Evolutionary conservation across 2,797 vertebrate species (phyloP).

Genomic region (Gymnothorax javanicus): DNA sequence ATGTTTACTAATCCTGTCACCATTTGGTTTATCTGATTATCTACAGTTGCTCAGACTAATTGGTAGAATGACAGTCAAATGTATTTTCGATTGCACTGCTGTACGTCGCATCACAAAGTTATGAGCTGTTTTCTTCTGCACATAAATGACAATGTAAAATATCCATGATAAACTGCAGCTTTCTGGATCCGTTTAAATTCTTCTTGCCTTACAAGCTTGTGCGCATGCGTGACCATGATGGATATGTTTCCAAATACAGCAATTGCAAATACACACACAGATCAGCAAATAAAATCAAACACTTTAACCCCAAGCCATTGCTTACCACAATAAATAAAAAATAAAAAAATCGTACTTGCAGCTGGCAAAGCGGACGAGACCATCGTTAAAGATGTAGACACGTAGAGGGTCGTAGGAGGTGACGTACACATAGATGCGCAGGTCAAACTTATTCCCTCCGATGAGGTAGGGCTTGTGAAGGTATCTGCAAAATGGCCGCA

Average conservation of each 20-base stretch:
- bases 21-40: too few relatives aligned
- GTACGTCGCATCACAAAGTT: too few relatives aligned
- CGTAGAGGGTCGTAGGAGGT: slow-evolving; percentile 91
- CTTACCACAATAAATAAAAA: background rate
- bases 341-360: slow-evolving; percentile 83
- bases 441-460: slow-evolving; percentile 93
- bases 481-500: slow-evolving; percentile 72
- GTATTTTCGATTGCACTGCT: too few relatives aligned
- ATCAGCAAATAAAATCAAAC: background rate
- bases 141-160: too few relatives aligned
- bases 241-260: background rate
- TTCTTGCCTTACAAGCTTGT: too few relatives aligned
- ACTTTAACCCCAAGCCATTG: background rate
- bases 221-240: too few relatives aligned
- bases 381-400: slow-evolving; percentile 92
- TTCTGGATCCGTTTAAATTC: too few relatives aligned
- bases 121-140: too few relatives aligned
- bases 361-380: slow-evolving; percentile 96
- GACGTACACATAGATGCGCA: slow-evolving; percentile 95
- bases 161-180: too few relatives aligned
- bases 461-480: slow-evolving; percentile 99
- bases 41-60: too few relatives aligned
- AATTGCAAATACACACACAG: background rate
- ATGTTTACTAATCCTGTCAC: too few relatives aligned
- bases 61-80: too few relatives aligned